Percentiles rank a stretch among this genome's conserved stretches.
Evolutionary conservation across 2,888 invertebrate species (phyloP).

Genomic region (Eristalis arbustorum): DNA sequence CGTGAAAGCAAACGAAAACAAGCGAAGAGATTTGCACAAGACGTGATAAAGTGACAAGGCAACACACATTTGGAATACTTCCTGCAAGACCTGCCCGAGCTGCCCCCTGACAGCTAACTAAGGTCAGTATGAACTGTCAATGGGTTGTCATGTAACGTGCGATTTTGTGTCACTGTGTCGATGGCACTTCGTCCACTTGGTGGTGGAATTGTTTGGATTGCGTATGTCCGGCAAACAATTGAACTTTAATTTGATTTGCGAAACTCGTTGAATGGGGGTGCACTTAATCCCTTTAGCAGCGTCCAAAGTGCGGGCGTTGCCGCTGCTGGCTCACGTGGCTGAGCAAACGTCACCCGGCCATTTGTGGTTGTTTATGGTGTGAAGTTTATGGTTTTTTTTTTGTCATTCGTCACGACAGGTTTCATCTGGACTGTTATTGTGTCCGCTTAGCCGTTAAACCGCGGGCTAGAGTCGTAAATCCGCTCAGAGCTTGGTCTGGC

Average conservation of each 20-base stretch:
- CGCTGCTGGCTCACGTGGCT: neutral
- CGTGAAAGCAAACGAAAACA: neutral
- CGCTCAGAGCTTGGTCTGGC: neutral
- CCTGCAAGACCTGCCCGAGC: neutral
- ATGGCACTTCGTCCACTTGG: neutral
- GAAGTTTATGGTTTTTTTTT: conserved; percentile 43
- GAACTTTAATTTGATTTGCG: neutral
- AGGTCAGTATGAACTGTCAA: conserved; percentile 44
- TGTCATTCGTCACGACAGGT: conserved; percentile 40
- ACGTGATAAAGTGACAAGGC: too few species aligned
- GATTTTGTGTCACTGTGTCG: conserved; percentile 42
- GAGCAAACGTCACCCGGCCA: neutral
- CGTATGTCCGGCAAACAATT: neutral
- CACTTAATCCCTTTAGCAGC: neutral
- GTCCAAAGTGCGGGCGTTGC: neutral
- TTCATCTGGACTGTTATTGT: conserved; percentile 34
- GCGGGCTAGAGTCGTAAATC: conserved; percentile 16
- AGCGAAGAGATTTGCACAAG: neutral
- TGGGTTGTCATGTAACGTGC: neutral
- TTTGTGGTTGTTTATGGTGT: neutral
- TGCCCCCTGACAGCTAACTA: neutral
- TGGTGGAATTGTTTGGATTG: neutral
- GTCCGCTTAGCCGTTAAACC: conserved; percentile 21
- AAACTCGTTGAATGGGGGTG: neutral
- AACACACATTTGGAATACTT: neutral